Conservation (phyloP, 2,113 vertebrate genomes). For the Catharus fuscescens region DNA sequence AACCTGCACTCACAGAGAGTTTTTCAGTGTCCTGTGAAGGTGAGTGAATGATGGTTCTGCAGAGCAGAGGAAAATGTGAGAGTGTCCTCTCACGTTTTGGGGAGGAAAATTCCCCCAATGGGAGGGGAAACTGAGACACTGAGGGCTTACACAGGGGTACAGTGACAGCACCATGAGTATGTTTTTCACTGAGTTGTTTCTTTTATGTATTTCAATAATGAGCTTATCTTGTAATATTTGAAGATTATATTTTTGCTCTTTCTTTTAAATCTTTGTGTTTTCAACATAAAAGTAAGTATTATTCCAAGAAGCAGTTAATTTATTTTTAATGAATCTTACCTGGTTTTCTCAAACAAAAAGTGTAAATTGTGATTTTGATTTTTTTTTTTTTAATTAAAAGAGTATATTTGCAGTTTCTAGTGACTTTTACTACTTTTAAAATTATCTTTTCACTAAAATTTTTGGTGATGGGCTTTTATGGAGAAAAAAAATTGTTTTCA, state of each 20-base stretch:
- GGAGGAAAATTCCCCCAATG: no score
- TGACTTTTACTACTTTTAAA: background rate
- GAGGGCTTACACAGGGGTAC: background rate
- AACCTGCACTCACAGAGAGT: background rate
- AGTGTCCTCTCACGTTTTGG: no score
- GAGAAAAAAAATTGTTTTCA: background rate
- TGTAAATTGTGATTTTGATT: accelerated
- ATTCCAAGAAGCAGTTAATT: background rate
- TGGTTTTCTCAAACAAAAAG: background rate
- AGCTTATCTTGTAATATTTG: background rate
- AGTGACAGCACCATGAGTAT: background rate
- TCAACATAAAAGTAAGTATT: background rate
- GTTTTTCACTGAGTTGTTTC: background rate
- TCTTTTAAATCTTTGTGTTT: background rate
- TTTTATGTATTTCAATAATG: background rate
- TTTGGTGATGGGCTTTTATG: background rate
- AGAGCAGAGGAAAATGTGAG: background rate
- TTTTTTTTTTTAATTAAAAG: background rate
- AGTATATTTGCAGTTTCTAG: background rate
- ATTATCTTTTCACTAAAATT: background rate
- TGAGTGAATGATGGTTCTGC: background rate
- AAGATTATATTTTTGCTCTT: background rate
- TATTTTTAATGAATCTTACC: background rate
- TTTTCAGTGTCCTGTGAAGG: background rate
- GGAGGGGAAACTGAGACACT: background rate